Conservation (phyloP, 2,888 invertebrate species). For the Agonopterix subpropinquella region DNA sequence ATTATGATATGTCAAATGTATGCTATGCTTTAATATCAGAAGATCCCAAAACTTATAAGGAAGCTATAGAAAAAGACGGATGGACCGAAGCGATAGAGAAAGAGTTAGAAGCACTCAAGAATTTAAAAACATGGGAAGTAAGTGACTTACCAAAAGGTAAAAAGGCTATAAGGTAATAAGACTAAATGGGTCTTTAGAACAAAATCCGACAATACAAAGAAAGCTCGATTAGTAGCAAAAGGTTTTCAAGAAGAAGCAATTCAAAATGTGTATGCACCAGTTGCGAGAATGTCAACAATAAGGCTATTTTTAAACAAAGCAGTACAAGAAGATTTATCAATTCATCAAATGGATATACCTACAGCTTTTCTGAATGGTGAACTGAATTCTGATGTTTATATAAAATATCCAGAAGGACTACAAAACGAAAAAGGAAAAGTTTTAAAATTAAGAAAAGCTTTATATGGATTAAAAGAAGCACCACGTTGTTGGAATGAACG, state of each 20-base stretch:
- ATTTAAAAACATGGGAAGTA: slow-evolving; percentile 1
- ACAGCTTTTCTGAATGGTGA: no score
- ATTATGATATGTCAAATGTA: neutral
- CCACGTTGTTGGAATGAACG: slow-evolving; percentile 11
- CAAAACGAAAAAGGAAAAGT: slow-evolving; percentile 6
- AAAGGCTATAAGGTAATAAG: slow-evolving; percentile 11
- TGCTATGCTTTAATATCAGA: neutral
- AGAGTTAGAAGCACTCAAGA: neutral
- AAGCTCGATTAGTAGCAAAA: slow-evolving; percentile 6
- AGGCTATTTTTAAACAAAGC: slow-evolving; percentile 4
- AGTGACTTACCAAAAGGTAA: slow-evolving; percentile 4
- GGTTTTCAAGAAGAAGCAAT: slow-evolving; percentile 4
- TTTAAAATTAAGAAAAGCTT: slow-evolving; percentile 6
- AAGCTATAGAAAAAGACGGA: slow-evolving; percentile 1
- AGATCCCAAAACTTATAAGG: neutral
- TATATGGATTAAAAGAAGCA: slow-evolving; percentile 9
- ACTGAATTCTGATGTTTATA: slow-evolving; percentile 10
- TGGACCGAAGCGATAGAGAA: slow-evolving; percentile 1
- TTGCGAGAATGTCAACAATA: slow-evolving; percentile 9
- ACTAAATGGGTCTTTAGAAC: slow-evolving; percentile 6
- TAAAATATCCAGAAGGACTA: slow-evolving; percentile 9
- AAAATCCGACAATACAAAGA: slow-evolving; percentile 5
- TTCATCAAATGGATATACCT: no score
- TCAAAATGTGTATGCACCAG: slow-evolving; percentile 8
- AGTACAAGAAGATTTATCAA: slow-evolving; percentile 4